Percentiles rank a stretch among this genome's conserved stretches.
Evolutionary conservation across 2,797 vertebrate genomes (phyloP).

Genomic region (Morus bassanus): DNA sequence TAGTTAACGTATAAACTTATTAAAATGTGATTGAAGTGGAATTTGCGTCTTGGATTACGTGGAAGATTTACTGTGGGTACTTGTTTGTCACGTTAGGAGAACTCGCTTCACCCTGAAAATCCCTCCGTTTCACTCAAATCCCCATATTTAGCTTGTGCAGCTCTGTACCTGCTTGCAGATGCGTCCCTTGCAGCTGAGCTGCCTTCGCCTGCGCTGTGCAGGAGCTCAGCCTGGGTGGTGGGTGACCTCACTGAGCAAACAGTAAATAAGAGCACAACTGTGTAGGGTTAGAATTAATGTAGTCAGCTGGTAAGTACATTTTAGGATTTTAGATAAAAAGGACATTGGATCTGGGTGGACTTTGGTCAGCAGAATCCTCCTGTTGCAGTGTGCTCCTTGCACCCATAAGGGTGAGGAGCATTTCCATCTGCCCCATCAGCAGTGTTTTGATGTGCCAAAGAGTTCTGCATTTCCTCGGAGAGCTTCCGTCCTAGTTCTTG

Average conservation of each 20-base stretch:
- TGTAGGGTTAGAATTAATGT: neutral
- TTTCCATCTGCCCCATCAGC: neutral
- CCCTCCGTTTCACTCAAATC: rapidly evolving
- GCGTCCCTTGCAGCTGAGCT: neutral
- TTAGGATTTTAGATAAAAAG: neutral
- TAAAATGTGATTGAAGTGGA: neutral
- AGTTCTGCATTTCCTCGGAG: neutral
- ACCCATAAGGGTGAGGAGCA: neutral
- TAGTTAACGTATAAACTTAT: neutral
- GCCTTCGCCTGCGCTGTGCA: neutral
- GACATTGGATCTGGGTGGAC: neutral
- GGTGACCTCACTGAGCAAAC: rapidly evolving
- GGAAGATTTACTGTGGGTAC: neutral
- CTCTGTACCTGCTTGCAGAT: rapidly evolving
- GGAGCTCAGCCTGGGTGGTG: neutral
- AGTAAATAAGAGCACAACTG: no score
- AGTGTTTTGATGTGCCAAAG: neutral
- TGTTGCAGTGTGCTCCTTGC: neutral
- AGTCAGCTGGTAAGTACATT: no score
- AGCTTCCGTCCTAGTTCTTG: neutral
- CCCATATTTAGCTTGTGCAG: neutral
- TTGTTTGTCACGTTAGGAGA: neutral
- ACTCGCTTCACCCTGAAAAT: neutral
- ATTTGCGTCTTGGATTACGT: neutral
- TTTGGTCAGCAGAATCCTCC: neutral